phyloP scores from a whole-genome alignment of 2,113 vertebrate species.

The Oenanthe melanoleuca region DNA sequence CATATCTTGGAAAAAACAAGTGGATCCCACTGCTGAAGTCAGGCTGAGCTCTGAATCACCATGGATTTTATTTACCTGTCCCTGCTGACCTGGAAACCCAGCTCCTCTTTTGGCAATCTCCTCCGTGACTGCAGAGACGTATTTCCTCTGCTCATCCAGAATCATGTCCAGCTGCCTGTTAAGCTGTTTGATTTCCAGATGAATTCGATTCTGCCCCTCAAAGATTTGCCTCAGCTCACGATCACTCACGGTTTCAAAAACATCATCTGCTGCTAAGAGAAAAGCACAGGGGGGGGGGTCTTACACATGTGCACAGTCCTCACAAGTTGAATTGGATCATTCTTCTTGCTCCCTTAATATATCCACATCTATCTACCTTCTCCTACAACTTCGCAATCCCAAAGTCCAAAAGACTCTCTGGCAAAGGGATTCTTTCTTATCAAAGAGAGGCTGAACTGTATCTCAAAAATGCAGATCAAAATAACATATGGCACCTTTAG shows the following conservation, averaged over 20 bases:
- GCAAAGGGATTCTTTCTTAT: neutral
- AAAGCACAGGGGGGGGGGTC: neutral
- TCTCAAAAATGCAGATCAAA: neutral
- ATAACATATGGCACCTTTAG: neutral
- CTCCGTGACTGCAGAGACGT: conserved; percentile 85
- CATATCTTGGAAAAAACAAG: neutral
- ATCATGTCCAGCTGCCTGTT: conserved; percentile 93
- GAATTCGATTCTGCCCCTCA: conserved; percentile 95
- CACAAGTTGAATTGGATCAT: rapidly evolving
- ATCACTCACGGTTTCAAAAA: conserved; percentile 88
- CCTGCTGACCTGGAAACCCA: conserved; percentile 64
- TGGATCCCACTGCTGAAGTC: neutral
- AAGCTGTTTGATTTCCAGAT: conserved; percentile 96
- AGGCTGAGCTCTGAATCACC: neutral
- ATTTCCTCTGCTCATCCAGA: conserved; percentile 93
- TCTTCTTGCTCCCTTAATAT: neutral
- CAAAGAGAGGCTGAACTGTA: neutral
- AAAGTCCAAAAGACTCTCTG: neutral
- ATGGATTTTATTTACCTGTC: conserved; percentile 75
- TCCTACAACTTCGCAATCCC: neutral
- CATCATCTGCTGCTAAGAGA: conserved; percentile 81
- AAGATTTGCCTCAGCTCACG: conserved; percentile 94
- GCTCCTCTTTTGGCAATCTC: conserved; percentile 82
- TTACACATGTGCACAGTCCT: neutral
- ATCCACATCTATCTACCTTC: neutral